Evolutionary conservation across 2,797 vertebrate genomes (phyloP).

Genomic region (Trematomus bernacchii): DNA sequence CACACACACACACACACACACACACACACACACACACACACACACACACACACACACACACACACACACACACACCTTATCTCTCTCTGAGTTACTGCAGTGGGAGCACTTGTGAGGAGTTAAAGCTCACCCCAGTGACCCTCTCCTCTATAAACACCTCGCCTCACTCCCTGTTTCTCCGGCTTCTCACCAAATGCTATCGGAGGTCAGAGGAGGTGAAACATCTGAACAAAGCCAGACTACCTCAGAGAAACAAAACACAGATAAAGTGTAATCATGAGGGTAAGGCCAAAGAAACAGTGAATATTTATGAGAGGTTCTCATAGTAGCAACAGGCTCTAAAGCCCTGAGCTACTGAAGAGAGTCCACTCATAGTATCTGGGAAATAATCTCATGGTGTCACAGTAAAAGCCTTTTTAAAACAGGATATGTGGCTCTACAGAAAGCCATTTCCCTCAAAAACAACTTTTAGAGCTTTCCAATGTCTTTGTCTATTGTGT

Average conservation of each 20-base stretch:
- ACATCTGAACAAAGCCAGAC: conserved; percentile 38
- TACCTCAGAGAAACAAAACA: conserved; percentile 23
- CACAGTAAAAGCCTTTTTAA: too few relatives aligned
- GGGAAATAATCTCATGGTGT: conserved; percentile 28
- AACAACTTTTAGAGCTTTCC: too few relatives aligned
- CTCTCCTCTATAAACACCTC: conserved; percentile 32
- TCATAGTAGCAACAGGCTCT: too few relatives aligned
- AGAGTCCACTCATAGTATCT: not conserved
- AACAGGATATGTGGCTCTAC: too few relatives aligned
- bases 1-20: conserved; percentile 16
- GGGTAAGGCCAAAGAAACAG: conserved; percentile 17
- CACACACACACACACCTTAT: conserved; percentile 38
- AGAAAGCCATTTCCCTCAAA: too few relatives aligned
- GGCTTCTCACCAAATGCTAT: conserved; percentile 31
- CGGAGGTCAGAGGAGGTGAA: conserved; percentile 34
- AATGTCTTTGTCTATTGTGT: too few relatives aligned
- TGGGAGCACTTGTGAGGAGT: conserved; percentile 52
- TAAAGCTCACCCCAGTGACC: conserved; percentile 50
- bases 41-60: conserved; percentile 17
- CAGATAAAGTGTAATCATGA: conserved; percentile 31
- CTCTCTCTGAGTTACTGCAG: conserved; percentile 57
- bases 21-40: not conserved
- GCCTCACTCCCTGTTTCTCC: conserved; percentile 17
- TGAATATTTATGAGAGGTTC: not conserved
- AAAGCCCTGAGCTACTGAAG: not conserved